Evolutionary conservation across 2,113 vertebrate genomes (phyloP), one percentile per base, ranked within the genome.

Genomic region (Odontophorus gujanensis): DNA sequence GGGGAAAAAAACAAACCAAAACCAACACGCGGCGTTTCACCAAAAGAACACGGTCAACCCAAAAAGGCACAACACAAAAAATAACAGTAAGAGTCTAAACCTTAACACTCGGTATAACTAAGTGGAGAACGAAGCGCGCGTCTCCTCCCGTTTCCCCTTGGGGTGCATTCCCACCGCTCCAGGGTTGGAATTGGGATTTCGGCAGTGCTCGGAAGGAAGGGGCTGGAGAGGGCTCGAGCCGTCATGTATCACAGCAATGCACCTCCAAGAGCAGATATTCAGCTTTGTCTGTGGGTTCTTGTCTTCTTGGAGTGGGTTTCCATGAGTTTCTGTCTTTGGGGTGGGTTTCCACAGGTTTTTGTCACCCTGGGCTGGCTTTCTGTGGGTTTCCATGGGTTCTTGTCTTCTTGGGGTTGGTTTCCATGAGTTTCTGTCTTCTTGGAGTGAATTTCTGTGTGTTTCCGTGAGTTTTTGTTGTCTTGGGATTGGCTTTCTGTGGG

Each of bases 21-120:
- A n/a, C 55, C 30, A 58, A 40, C 89, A 95, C 94, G 93, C 83
- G 85, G 84, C 71, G 90, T 92, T 96, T 88, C 82, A 95, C 82
- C 62, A 69, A 95, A 95, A 92, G 86, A 96, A 91, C 91, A 88
- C 53, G 90, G 47, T 86, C 80, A 96, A 97, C 94, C 96, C 91
- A 96, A 95, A 96, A 87, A 92, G 96, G 95, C 86, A 95, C 95
- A 92, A 96, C 93, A 95, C 93, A 81, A 63, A 87, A 47, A 36
- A 34, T 9, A 89, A 96, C 95, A 85, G 86, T 80, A 91, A 80
- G 89, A 87, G 67, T 1, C 48, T 82, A 93, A 93, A 90, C 84
- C 95, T 79, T 87, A 18, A 94, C 94, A 94, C 68, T 83, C 59
- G 89, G 89, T 91, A 61, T 66, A 87, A 85, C 89, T 89, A 93